A percentile compares a stretch with the other conserved stretches of the same genome.
Evolutionary conservation across 2,113 vertebrate genomes (phyloP).

Genomic region (Tyrannus savana): DNA sequence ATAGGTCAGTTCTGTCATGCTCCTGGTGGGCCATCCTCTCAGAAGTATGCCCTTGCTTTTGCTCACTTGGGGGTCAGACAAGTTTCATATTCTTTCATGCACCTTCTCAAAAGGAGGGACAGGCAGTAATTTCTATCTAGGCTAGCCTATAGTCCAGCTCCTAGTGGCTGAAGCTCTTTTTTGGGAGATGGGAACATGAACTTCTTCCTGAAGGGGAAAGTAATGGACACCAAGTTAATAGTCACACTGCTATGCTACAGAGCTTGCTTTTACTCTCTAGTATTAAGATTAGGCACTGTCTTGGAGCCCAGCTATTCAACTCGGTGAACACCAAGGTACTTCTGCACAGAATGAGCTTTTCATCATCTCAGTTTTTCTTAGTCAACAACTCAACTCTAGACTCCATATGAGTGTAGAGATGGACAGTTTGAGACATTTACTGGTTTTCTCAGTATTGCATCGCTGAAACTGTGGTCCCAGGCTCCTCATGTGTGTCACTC

Average conservation of each 20-base stretch:
- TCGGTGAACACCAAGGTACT: background rate
- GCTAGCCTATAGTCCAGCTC: background rate
- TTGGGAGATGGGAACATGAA: background rate
- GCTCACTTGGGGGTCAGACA: background rate
- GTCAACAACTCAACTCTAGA: background rate
- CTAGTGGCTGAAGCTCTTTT: accelerated
- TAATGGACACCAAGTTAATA: background rate
- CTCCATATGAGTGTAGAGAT: background rate
- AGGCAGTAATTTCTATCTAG: background rate
- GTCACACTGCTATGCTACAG: background rate
- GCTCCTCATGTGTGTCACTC: accelerated
- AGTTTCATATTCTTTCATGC: background rate
- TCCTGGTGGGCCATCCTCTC: background rate
- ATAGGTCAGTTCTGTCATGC: accelerated
- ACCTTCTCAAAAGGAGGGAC: background rate
- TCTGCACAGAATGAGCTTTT: background rate
- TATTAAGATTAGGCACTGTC: background rate
- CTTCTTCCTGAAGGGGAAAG: background rate
- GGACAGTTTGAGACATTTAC: accelerated
- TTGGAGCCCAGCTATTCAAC: background rate
- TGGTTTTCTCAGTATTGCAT: background rate
- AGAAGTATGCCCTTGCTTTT: background rate
- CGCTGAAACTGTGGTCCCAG: background rate
- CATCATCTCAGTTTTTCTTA: background rate
- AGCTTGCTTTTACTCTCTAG: background rate